Evolutionary conservation across 2,797 vertebrate genomes (phyloP).

Genomic region (Cetoscarus ocellatus): DNA sequence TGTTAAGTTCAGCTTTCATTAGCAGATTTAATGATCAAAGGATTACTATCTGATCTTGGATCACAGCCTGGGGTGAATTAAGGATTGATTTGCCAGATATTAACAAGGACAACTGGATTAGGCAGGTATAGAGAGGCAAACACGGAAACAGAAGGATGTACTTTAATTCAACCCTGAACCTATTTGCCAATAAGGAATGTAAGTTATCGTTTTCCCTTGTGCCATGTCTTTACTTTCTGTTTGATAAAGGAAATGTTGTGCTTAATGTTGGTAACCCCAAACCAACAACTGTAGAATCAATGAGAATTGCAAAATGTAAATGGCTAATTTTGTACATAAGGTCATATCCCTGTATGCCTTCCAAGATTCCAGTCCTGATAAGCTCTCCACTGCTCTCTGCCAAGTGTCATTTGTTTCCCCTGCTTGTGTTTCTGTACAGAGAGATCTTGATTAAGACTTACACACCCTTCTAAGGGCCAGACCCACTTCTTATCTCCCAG

Average conservation of each 20-base stretch:
- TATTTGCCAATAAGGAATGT: constrained; percentile 15
- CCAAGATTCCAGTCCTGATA: constrained; percentile 64
- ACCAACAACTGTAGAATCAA: constrained; percentile 66
- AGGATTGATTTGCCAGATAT: constrained; percentile 58
- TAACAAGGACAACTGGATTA: constrained; percentile 36
- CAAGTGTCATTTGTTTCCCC: constrained; percentile 66
- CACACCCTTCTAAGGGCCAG: constrained; percentile 54
- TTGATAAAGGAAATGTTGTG: constrained; percentile 33
- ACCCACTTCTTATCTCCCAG: constrained; percentile 68
- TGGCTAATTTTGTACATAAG: constrained; percentile 44
- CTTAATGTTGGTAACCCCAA: constrained; percentile 28
- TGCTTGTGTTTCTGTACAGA: constrained; percentile 60
- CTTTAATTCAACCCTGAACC: constrained; percentile 15
- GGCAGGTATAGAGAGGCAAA: constrained; percentile 34
- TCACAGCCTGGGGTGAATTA: constrained; percentile 55
- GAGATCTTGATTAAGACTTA: constrained; percentile 74
- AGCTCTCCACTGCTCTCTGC: constrained; percentile 52
- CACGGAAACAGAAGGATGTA: constrained; percentile 4
- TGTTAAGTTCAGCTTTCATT: constrained; percentile 52
- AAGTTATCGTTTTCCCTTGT: constrained; percentile 7
- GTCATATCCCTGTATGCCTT: constrained; percentile 47
- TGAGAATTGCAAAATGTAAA: constrained; percentile 36
- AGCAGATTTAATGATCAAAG: constrained; percentile 67
- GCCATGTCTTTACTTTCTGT: constrained; percentile 6
- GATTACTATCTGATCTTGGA: constrained; percentile 62